Conservation (phyloP, 2,888 invertebrate genomes). For the Agrilus biguttatus region DNA sequence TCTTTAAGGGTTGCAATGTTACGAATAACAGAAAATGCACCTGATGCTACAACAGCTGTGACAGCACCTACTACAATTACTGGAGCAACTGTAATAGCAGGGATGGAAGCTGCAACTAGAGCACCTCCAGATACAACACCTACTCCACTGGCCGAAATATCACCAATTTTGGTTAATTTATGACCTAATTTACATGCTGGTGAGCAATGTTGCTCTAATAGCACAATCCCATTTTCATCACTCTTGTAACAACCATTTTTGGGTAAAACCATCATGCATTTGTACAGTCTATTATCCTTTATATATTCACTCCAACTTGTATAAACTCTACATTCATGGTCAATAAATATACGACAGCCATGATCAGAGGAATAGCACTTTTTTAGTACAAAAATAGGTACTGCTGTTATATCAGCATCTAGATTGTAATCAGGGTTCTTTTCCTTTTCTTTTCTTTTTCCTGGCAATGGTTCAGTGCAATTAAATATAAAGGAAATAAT, state of each 20-base stretch:
- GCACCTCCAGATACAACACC: conserved; percentile 34
- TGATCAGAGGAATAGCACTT: conserved; percentile 18
- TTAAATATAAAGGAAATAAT: conserved; percentile 10
- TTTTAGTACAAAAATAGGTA: conserved; percentile 24
- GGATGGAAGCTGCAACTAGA: conserved; percentile 36
- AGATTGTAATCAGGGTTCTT: conserved; percentile 21
- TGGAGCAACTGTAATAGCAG: conserved; percentile 35
- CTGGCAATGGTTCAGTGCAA: conserved; percentile 18
- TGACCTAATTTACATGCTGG: conserved; percentile 20
- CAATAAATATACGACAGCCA: conserved; percentile 24
- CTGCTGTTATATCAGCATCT: conserved; percentile 17
- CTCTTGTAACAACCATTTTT: conserved; percentile 31
- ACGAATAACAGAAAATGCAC: conserved; percentile 37
- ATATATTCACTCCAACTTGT: conserved; percentile 39
- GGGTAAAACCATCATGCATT: conserved; percentile 40
- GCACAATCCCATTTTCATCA: conserved; percentile 19
- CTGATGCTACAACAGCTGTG: conserved; percentile 18
- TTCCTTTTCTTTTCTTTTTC: conserved; percentile 16
- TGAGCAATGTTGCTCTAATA: conserved; percentile 19
- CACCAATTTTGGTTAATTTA: conserved; percentile 17
- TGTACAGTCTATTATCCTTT: conserved; percentile 35
- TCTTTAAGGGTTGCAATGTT: conserved; percentile 34
- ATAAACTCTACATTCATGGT: conserved; percentile 36
- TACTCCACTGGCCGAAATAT: conserved; percentile 18
- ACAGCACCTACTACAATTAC: conserved; percentile 32